Percentiles rank a stretch among this genome's conserved stretches.
Conservation (phyloP, 2,888 invertebrate genomes). For the Macropis europaea region DNA sequence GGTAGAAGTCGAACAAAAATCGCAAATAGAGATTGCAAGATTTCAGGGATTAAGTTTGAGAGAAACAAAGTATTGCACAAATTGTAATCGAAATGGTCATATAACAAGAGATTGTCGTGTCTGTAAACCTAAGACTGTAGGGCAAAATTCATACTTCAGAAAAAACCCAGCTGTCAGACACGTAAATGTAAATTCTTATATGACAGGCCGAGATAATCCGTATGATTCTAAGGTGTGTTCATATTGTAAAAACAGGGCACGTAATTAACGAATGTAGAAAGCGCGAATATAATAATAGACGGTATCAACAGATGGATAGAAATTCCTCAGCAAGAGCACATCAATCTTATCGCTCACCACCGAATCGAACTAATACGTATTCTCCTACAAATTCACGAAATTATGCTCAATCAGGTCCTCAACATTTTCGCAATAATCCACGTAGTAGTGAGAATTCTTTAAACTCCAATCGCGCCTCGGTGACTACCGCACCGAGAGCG, state of each 20-base stretch:
- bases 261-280: conserved; percentile 1
- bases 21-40: conserved; percentile 41
- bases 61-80: not conserved
- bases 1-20: conserved; percentile 64
- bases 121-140: not conserved
- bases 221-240: not conserved
- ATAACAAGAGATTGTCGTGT: not conserved
- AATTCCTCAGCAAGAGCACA: too few species aligned
- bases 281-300: not conserved
- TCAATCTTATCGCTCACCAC: too few species aligned
- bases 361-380: too few species aligned
- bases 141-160: not conserved
- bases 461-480: not conserved
- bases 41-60: conserved; percentile 29
- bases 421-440: too few species aligned
- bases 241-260: conserved; percentile 9
- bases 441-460: too few species aligned
- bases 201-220: not conserved
- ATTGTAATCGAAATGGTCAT: conserved; percentile 4
- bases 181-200: not conserved
- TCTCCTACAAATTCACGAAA: too few species aligned
- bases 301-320: too few species aligned
- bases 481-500: not conserved
- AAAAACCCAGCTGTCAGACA: not conserved
- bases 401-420: too few species aligned